Evolutionary conservation across 2,113 vertebrate species (phyloP), one percentile per base, ranked within the genome.

Genomic region (Chaetodon trifascialis): DNA sequence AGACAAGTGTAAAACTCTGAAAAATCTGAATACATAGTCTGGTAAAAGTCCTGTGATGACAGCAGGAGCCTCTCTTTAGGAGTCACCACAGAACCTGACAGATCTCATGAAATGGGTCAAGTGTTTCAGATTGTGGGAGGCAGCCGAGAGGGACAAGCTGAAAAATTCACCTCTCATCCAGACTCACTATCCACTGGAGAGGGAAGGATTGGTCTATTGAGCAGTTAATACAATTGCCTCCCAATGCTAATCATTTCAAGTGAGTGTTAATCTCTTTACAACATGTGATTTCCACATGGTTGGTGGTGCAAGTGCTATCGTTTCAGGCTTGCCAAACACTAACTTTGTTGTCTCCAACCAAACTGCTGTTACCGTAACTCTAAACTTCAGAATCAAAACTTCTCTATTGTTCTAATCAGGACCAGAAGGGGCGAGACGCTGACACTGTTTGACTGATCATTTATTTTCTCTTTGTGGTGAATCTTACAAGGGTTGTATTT

Each of bases 271-370:
- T 92, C 91, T 90, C 83, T 87, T 80, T 79, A 66, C 87, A 84
- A 73, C 90, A 92, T 93, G 89, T 93, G 89, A 92, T 88, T 90
- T 86, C 87, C 89, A 91, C 91, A 92, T 92, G 90, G 78, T 60
- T 87, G 80, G 85, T 74, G 72, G 63, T 66, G 30, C 36, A 60
- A 86, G 58, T 63, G 65, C 77, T 67, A 84, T 85, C 79, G 68
- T 60, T 78, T 72, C 63, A 81, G 9, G 56, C 47, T 58, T 83
- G 60, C 68, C 72, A 84, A 83, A 64, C 4, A 11, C 84, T 62
- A 77, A 76, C 64, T 74, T 38, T 52, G 54, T 58, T 71, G 49
- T 73, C 69, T 78, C 7, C 59, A 76, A 58, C 25, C 21, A 56
- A 67, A 76, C 47, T 73, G 63, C 73, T 52, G 49, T 83, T 55